phyloP scores from a whole-genome alignment of 2,797 vertebrate species.

The Allobates femoralis region DNA sequence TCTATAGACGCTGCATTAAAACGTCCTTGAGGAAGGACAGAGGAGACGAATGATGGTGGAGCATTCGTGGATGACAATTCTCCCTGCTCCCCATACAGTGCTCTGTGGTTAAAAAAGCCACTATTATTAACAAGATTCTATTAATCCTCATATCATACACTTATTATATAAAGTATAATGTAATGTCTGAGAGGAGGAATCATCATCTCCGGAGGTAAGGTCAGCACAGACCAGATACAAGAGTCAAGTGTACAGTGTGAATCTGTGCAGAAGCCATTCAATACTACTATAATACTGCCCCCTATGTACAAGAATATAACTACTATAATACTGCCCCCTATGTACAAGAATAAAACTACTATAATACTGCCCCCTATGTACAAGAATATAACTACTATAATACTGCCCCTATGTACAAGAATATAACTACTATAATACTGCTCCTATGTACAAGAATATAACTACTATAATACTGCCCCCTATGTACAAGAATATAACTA shows the following conservation, averaged over 20 bases:
- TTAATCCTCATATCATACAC: not conserved
- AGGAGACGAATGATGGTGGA: not conserved
- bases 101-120: not conserved
- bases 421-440: conserved; percentile 19
- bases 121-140: not conserved
- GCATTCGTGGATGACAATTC: not conserved
- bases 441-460: conserved; percentile 8
- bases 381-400: no score
- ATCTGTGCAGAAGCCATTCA: not conserved
- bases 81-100: not conserved
- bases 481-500: no score
- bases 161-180: not conserved
- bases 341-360: no score
- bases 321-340: no score
- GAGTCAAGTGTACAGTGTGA: not conserved
- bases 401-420: not conserved
- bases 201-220: not conserved
- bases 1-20: conserved; percentile 11
- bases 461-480: conserved; percentile 3
- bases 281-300: not conserved
- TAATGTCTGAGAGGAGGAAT: conserved; percentile 4
- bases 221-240: not conserved
- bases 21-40: conserved; percentile 38
- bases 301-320: no score
- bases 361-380: no score